A percentile compares a stretch with the other conserved stretches of the same genome.
These are phyloP conservation scores for Dioctria rufipes DNA, from an alignment of 2,888 invertebrate species.

Conservation along the genomic window DNA sequence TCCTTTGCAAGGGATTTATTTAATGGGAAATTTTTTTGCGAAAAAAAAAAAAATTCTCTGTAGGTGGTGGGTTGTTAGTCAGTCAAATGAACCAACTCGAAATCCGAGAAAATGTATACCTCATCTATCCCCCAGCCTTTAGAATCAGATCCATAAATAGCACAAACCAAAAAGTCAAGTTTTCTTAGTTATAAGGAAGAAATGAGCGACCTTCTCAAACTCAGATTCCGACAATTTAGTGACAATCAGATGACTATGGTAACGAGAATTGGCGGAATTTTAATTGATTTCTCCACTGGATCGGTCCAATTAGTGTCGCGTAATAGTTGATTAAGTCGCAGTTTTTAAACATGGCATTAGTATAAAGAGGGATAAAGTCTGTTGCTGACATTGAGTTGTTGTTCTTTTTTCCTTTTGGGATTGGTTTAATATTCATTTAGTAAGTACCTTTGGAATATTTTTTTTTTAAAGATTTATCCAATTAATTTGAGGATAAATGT, in stretches of 20 bases:
- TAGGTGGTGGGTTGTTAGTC: background rate
- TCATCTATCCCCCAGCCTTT: too few relatives aligned
- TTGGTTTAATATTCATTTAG: too few relatives aligned
- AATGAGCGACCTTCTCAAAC: too few relatives aligned
- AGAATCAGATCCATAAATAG: too few relatives aligned
- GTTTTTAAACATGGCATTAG: background rate
- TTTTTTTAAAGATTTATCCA: too few relatives aligned
- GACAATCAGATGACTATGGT: too few relatives aligned
- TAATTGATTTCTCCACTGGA: slow-evolving; percentile 25
- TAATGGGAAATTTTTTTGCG: slow-evolving; percentile 23
- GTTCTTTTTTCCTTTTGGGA: too few relatives aligned
- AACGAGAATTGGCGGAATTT: background rate
- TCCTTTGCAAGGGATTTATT: background rate
- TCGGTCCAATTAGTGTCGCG: slow-evolving; percentile 17
- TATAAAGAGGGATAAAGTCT: background rate
- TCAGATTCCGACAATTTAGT: too few relatives aligned
- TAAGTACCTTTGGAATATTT: too few relatives aligned
- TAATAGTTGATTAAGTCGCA: background rate
- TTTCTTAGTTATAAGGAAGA: too few relatives aligned
- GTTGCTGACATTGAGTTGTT: too few relatives aligned
- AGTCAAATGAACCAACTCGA: slow-evolving; percentile 24
- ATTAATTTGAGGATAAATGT: too few relatives aligned
- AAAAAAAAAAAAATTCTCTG: background rate
- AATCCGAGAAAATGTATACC: background rate
- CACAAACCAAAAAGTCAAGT: background rate